phyloP scores from a whole-genome alignment of 2,888 invertebrate genomes.

The Odontomyia ornata region DNA sequence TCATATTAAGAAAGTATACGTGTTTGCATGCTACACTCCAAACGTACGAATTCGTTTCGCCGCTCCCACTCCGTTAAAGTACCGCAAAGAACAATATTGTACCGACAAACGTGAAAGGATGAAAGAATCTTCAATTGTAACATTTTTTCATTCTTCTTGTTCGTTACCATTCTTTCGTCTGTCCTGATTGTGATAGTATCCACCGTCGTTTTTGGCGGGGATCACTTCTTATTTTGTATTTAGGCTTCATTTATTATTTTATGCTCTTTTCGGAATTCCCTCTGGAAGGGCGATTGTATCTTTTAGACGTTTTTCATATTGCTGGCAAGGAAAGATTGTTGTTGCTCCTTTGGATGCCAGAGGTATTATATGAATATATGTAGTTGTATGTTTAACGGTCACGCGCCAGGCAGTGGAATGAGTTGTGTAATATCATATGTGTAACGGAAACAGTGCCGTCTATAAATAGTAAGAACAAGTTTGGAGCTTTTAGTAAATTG shows the following conservation, averaged over 20 bases:
- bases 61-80: background rate
- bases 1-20: slow-evolving; percentile 49
- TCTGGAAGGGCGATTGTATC: slow-evolving; percentile 41
- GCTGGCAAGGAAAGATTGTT: background rate
- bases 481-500: too few species aligned
- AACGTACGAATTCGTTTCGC: too few species aligned
- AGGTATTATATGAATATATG: too few species aligned
- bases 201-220: slow-evolving; percentile 1
- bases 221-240: slow-evolving; percentile 47
- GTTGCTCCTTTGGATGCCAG: background rate
- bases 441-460: background rate
- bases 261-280: slow-evolving; percentile 47
- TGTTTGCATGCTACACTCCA: slow-evolving; percentile 44
- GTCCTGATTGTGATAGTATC: slow-evolving; percentile 21
- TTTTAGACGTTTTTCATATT: slow-evolving; percentile 25
- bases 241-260: slow-evolving; percentile 50
- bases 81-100: background rate
- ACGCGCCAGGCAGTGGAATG: background rate
- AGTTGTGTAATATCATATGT: slow-evolving; percentile 11
- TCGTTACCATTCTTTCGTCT: slow-evolving; percentile 18
- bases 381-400: background rate
- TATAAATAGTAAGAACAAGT: too few species aligned
- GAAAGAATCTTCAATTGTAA: slow-evolving; percentile 46
- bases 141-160: slow-evolving; percentile 43
- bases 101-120: slow-evolving; percentile 3